Evolutionary conservation across 2,888 invertebrate genomes (phyloP).

Genomic region (Idaea biselata): DNA sequence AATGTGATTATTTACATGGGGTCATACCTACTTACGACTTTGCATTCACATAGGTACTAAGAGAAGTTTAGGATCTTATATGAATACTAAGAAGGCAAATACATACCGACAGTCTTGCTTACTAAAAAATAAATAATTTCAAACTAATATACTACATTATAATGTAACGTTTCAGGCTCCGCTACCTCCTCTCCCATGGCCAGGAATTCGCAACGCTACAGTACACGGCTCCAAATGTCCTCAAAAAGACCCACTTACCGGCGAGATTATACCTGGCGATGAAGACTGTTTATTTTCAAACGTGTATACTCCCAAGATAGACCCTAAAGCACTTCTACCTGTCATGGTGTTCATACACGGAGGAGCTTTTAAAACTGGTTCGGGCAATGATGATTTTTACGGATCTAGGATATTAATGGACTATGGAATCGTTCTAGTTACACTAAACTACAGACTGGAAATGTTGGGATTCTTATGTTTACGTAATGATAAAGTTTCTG

Average conservation of each 20-base stretch:
- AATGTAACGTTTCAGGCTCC: slow-evolving; percentile 3
- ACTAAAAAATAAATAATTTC: too few relatives aligned
- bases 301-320: slow-evolving; percentile 44
- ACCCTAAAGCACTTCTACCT: slow-evolving; percentile 33
- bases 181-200: slow-evolving; percentile 43
- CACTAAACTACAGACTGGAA: slow-evolving; percentile 51
- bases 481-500: slow-evolving; percentile 47
- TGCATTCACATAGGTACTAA: too few relatives aligned
- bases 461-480: slow-evolving; percentile 45
- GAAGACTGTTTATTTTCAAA: slow-evolving; percentile 56
- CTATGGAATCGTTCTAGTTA: slow-evolving; percentile 47
- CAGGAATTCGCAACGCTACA: slow-evolving; percentile 46
- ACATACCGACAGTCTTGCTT: too few relatives aligned
- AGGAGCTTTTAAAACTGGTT: slow-evolving; percentile 46
- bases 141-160: too few relatives aligned
- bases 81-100: too few relatives aligned
- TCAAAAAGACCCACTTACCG: slow-evolving; percentile 42
- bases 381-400: slow-evolving; percentile 41
- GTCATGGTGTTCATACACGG: slow-evolving; percentile 60
- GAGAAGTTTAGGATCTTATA: too few relatives aligned
- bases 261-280: slow-evolving; percentile 30
- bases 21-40: too few relatives aligned
- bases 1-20: too few relatives aligned
- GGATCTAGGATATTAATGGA: slow-evolving; percentile 51
- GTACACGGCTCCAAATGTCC: slow-evolving; percentile 49